Base-by-base conservation (phyloP, 2,113 vertebrate genomes). In the Ammodramus savannarum region DNA sequence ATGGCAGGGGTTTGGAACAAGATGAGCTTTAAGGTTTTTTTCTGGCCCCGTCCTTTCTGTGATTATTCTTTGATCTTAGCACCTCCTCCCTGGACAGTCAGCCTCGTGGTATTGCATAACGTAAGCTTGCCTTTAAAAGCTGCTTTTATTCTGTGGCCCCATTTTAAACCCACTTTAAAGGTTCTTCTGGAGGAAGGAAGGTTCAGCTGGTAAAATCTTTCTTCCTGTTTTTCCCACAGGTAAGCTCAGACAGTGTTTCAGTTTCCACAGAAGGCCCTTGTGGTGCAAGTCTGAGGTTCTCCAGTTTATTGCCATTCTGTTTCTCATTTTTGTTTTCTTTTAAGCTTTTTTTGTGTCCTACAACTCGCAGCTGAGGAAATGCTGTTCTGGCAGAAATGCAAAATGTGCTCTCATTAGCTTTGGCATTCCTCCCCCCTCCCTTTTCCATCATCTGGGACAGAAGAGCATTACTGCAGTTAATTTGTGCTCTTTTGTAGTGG, bases 391-490 rank as follows among this genome's bases (percentile, higher is more conserved):
- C 95, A 85, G 32, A 95, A 91, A 72, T 90, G 62, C 32, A 49
- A 32, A 87, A 75, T 89, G 52, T 63, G 81, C 65, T 93, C 19
- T 87, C 3, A 2, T 82, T 93, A 75, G 73, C 73, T 89, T 68
- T 94, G 80, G 80, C 86, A 49, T 79, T 67, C 26, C 16, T 15
- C 1, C 6, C 9, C 16, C 20, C 23, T 43, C 7, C 17, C 27
- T 72, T n/a, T 75, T 46, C 61, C 72, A 1, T 92, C 73, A 55
- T 94, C 87, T 93, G 89, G 84, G 80, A 67, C 84, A 75, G 77
- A 79, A 89, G n/a, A 89, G 87, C 69, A 84, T 92, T 95, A 89
- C 65, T 92, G 57, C 55, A 82, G 94, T 91, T 95, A 89, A 95
- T 95, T 89, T 96, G 84, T 87, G 54, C 79, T 85, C 84, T 95